A percentile compares a stretch with the other conserved stretches of the same genome.
phyloP scores from a whole-genome alignment of 2,888 invertebrate genomes.

The Desoria tigrina region DNA sequence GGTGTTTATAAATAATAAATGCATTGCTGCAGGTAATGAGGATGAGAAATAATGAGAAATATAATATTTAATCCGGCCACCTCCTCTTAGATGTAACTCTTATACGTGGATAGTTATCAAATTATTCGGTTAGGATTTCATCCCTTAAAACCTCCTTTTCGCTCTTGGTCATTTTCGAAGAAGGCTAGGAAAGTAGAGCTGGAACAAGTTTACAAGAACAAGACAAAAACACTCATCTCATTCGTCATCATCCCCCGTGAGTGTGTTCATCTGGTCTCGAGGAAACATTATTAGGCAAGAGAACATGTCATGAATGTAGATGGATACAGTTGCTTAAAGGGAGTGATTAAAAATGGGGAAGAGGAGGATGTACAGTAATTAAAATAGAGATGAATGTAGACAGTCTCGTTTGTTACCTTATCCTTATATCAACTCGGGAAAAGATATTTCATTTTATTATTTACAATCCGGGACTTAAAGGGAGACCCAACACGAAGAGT shows the following conservation, averaged over 20 bases:
- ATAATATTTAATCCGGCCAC: constrained; percentile 10
- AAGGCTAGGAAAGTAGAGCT: neutral
- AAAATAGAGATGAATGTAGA: constrained; percentile 33
- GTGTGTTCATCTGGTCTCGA: neutral
- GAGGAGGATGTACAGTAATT: constrained; percentile 42
- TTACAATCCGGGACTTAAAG: constrained; percentile 20
- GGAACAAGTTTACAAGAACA: constrained; percentile 3
- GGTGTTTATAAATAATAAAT: too few relatives aligned
- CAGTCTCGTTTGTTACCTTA: constrained; percentile 32
- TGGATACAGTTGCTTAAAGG: constrained; percentile 11
- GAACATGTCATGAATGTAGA: constrained; percentile 9
- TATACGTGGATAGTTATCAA: constrained; percentile 8
- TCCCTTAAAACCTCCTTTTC: neutral
- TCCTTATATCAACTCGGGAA: constrained; percentile 6
- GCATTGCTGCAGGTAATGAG: too few relatives aligned
- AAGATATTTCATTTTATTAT: constrained; percentile 36
- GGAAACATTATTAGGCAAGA: neutral
- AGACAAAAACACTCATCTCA: constrained; percentile 3
- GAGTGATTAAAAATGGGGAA: constrained; percentile 43
- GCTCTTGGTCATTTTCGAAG: constrained; percentile 10
- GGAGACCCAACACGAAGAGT: constrained; percentile 35
- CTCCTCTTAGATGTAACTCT: constrained; percentile 15
- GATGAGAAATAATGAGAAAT: constrained; percentile 11
- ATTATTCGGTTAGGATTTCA: neutral
- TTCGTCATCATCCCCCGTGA: neutral